Evolutionary conservation across 1,140 invertebrate genomes (phyloP), one percentile per base, ranked within the genome.

Genomic region (Sarcophaga peregrina): DNA sequence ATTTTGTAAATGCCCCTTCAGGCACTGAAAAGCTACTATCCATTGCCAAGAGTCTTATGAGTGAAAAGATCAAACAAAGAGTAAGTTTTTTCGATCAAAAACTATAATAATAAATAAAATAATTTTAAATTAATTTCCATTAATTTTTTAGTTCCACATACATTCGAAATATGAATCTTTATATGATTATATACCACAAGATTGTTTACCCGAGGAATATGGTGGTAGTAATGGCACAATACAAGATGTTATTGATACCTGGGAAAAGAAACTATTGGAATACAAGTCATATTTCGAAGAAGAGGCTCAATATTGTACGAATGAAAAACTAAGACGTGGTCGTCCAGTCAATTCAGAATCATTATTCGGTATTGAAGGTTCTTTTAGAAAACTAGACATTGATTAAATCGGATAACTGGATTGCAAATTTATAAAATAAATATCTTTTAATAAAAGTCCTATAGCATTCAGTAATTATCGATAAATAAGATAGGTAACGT

Each of bases 281-380:
- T 91, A 91, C 80, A 88, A 90, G 5, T 87, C 91, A 0, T 92
- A 91, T 88, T 92, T 93, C 82, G 85, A 92, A 25, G 91, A 93
- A 85, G 92, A 94, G 85, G 92, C 90, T 68, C 89, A 89, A 76
- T 91, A 91, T 83, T 87, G 91, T 15, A 91, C 93, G 10, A 91
- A 93, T 84, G 93, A 94, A 86, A 91, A 91, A 46, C 91, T 92
- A 83, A 90, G 93, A 84, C 91, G 91, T 0, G 93, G 92, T 10
- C 91, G 92, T 84, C 92, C 93, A 3, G 92, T 93, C 83, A 93
- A 92, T 58, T 87, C 91, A 0, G 91, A 92, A 52, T 91, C 92
- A 11, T 85, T 94, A 2, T 94, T 93, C 84, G 93, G 93, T 15
- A 90, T 93, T n/a, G 93, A 94, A 72, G 93, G 93, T 10, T 93